Base-by-base conservation (phyloP, 2,797 vertebrate genomes). In the Artibeus jamaicensis region DNA sequence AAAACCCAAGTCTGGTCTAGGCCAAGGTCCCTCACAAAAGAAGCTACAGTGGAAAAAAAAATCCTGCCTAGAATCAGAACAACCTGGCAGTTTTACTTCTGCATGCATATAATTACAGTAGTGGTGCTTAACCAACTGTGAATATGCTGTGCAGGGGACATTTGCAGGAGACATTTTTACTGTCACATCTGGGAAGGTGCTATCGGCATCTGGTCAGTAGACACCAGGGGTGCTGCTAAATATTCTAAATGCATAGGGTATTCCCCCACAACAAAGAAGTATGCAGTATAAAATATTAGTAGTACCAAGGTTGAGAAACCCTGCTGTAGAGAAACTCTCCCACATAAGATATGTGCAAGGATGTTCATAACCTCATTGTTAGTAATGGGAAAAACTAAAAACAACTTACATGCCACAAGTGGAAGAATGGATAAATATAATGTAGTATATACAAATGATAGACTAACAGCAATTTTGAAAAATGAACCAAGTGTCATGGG, bases 381-480 rank as follows among this genome's bases (percentile, higher is more conserved):
- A 77, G 55, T 73, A 81, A 68, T 24, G 29, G 50, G 24, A 57
- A 96, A 70, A 95, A 42, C 6, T 82, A 83, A 88, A 81, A 96
- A 89, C 85, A 93, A 79, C 42, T 79, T 44, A 90, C 48, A 65
- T 10, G 9, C 65, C 82, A 57, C 18, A 93, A 74, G 68, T 15
- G 85, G 62, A 81, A 93, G 32, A 86, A 93, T 70, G 29, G 3
- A 65, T 73, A 93, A 85, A 48, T 90, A 76, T 24, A 85, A 90
- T 32, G 7, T 22, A 53, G 34, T 50, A 44, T 62, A 76, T 14
- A 89, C 34, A 95, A 93, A 89, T 79, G 37, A 65, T 2, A 94
- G 37, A 92, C 16, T 44, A 94, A 82, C 1, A 50, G 22, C 42
- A 91, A 78, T 83, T 83, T 44, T 37, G 15, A 83, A 94, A 86